phyloP scores from a whole-genome alignment of 2,888 invertebrate genomes.

The Drosophila stalkeri region DNA sequence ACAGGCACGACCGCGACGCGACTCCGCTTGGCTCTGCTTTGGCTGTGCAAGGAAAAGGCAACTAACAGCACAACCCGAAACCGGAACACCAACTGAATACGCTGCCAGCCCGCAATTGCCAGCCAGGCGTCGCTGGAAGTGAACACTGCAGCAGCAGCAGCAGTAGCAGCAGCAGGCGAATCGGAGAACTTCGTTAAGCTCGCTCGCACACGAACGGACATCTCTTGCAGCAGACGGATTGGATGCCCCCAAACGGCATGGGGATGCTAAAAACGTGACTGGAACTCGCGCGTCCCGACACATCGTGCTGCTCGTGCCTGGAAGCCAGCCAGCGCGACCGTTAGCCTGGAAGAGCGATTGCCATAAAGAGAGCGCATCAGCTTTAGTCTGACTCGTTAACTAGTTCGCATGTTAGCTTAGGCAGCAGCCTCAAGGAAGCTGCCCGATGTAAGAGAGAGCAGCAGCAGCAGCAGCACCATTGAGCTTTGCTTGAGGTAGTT shows the following conservation, averaged over 20 bases:
- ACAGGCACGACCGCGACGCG: conserved; percentile 61
- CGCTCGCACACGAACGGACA: conserved; percentile 31
- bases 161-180: conserved; percentile 17
- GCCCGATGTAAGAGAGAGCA: conserved; percentile 33
- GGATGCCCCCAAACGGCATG: conserved; percentile 32
- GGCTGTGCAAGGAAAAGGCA: conserved; percentile 84
- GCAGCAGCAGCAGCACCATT: conserved; percentile 20
- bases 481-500: conserved; percentile 60
- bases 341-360: background rate
- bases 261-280: conserved; percentile 50
- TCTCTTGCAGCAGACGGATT: conserved; percentile 38
- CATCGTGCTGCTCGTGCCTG: conserved; percentile 32
- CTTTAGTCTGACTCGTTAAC: conserved; percentile 9
- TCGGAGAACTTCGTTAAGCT: conserved; percentile 30
- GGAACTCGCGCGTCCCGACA: conserved; percentile 33
- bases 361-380: conserved; percentile 22
- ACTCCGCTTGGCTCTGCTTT: conserved; percentile 60
- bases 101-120: conserved; percentile 70
- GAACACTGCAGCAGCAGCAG: conserved; percentile 42
- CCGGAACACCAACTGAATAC: conserved; percentile 86
- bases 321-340: conserved; percentile 22
- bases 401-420: conserved; percentile 44
- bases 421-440: conserved; percentile 29
- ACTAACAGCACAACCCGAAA: conserved; percentile 86
- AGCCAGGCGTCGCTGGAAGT: conserved; percentile 80